Evolutionary conservation across 2,113 vertebrate species (phyloP), one percentile per base, ranked within the genome.

Genomic region (Grammomys surdaster): DNA sequence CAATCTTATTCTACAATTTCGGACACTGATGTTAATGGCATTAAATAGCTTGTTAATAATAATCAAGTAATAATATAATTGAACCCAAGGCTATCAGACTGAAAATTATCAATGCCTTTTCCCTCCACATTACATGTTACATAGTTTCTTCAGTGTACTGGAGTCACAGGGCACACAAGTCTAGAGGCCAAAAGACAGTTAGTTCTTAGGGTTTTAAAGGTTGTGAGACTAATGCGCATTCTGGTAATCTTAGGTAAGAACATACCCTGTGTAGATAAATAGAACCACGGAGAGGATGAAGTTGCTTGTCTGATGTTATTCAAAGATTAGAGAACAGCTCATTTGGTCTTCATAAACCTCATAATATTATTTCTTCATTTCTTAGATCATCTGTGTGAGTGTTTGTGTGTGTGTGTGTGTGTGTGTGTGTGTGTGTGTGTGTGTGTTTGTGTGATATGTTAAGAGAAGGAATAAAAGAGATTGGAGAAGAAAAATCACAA

Each of bases 151-250:
- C 43, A 90, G 82, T 46, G 92, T 54, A 87, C 8, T 93, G 77
- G 2, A 88, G 33, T 90, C 75, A 91, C 87, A 46, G 54, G 51
- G 16, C 76, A 51, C 22, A 40, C 65, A 51, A 22, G 40, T 89
- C 72, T 89, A 81, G 67, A 63, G 4, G 54, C 40, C 76, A 97
- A 96, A 95, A 96, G 72, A 14, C 40, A 97, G 92, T 76, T 56
- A 97, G 92, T 76, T 56, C 33, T 56, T 89, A 46, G 31, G 13
- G 82, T 91, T 80, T 95, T 90, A 76, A 90, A 96, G 28, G 22
- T 73, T 91, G 54, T 20, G 36, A 96, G 36, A 94, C 90, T 92
- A 95, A 90, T 95, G 91, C 88, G 72, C 7, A 87, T 77, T 60
- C 54, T 92, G 36, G 93, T 95, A 89, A 95, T 84, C 43, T 88